A percentile compares a stretch with the other conserved stretches of the same genome.
phyloP scores from a whole-genome alignment of 23 tunicate species.

The Trididemnum nubilum region DNA sequence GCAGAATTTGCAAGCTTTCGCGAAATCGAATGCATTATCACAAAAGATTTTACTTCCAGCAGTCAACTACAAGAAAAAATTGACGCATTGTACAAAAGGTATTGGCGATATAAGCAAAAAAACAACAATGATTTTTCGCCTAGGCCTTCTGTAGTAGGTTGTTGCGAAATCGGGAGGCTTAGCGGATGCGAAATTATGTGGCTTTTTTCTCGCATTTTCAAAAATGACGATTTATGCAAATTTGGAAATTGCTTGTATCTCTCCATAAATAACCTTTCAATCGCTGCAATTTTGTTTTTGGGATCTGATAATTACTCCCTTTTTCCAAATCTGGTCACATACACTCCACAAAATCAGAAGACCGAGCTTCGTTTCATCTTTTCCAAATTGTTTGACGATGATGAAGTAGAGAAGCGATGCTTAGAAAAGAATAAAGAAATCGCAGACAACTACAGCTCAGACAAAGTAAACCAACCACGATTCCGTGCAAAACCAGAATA shows the following conservation, averaged over 20 bases:
- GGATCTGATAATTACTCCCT: neutral
- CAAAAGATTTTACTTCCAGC: neutral
- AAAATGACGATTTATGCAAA: neutral
- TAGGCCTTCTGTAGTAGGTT: neutral
- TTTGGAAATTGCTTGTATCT: neutral
- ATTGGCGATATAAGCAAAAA: neutral
- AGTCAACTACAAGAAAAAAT: neutral
- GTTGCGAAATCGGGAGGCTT: neutral
- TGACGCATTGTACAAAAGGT: neutral
- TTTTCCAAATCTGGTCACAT: neutral
- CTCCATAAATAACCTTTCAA: neutral
- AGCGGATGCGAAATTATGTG: neutral
- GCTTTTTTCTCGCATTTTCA: neutral
- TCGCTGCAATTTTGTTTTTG: neutral
- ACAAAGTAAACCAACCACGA: neutral
- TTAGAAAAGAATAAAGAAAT: neutral
- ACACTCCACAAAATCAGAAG: neutral
- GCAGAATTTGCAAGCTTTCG: neutral
- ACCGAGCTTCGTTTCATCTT: neutral
- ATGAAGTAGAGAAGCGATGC: neutral
- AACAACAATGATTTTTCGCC: neutral
- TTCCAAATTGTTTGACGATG: slow-evolving; percentile 16
- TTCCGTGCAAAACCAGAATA: neutral
- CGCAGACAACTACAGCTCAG: neutral
- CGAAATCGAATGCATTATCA: neutral